phyloP scores from a whole-genome alignment of 1,140 invertebrate species.

The Caligus rogercresseyi region DNA sequence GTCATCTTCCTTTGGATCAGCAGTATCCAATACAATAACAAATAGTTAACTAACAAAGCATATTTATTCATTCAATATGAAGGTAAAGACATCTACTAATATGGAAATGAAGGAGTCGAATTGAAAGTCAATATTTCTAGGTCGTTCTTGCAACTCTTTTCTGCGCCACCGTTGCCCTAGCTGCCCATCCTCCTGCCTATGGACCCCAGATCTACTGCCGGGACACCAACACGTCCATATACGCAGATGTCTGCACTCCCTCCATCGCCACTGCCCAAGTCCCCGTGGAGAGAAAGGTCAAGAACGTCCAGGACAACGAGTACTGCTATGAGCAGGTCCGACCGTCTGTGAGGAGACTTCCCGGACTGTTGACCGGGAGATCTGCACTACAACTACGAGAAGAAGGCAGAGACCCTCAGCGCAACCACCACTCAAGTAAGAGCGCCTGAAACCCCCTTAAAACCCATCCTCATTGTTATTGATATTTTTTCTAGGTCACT shows the following conservation, averaged over 20 bases:
- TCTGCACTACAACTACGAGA: constrained; percentile 16
- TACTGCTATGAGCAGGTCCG: constrained; percentile 8
- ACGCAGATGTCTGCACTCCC: constrained; percentile 17
- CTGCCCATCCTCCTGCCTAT: neutral
- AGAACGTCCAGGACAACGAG: constrained; percentile 12
- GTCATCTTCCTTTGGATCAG: no score
- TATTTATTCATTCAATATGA: no score
- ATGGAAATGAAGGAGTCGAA: no score
- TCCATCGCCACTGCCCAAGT: neutral
- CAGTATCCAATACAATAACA: no score
- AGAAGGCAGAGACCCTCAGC: neutral
- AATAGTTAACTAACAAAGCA: no score
- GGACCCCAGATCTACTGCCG: constrained; percentile 4
- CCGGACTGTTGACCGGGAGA: constrained; percentile 10
- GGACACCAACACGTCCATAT: constrained; percentile 18
- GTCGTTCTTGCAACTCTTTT: constrained; percentile 3
- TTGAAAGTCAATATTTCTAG: no score
- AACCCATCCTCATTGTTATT: neutral
- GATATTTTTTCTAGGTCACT: constrained; percentile 11
- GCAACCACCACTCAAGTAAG: constrained; percentile 14
- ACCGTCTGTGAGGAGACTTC: constrained; percentile 17
- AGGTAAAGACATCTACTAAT: no score
- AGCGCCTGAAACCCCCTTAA: neutral
- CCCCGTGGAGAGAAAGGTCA: constrained; percentile 10
- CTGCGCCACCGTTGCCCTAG: neutral